Base-by-base conservation (phyloP, 37 sponge, comb jelly and placozoan genomes). In the Haliclona indistincta region DNA sequence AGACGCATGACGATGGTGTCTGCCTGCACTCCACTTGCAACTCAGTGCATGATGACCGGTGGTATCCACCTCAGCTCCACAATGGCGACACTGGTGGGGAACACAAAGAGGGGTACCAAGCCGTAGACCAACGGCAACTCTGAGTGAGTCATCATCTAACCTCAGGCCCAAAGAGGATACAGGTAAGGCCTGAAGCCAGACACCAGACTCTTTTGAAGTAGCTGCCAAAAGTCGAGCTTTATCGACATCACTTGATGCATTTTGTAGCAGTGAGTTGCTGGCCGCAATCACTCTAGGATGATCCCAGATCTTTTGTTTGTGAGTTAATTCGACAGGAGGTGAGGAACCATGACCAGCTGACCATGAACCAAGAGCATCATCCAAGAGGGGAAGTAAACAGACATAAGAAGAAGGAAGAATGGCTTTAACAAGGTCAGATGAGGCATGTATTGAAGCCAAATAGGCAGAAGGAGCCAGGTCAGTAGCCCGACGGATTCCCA, bases 71-170 rank as follows among this genome's bases (percentile, higher is more conserved):
- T 64, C 33, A 64, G 65, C 28, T 33, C 65, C 65, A 33, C 65
- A 64, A 33, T 64, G 65, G 65, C 35, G 32, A 33, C 65, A 64
- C 33, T 64, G 65, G 34, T 64, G 81, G 10, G 70, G 71, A 19
- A 44, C 45, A 40, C 70, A 38, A 60, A 80, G 44, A 26, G 81
- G 54, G 66, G 52, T 66, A 38, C 77, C 67, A 37, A 77, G 63
- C 10, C 78, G 35, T 11, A 77, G 67, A 36, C 78, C 78, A 37
- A 77, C 54, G 23, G 78, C 78, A 67, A 77, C 66, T n/a, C n/a
- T n/a, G n/a, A n/a, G n/a, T n/a, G n/a, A n/a, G n/a, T n/a, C n/a
- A n/a, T n/a, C n/a, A n/a, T n/a, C n/a, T n/a, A n/a, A n/a, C n/a
- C n/a, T n/a, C n/a, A n/a, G n/a, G n/a, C n/a, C n/a, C n/a, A n/a